phyloP scores from a whole-genome alignment of 2,888 invertebrate genomes.

The Drosophila nigritarsus region DNA sequence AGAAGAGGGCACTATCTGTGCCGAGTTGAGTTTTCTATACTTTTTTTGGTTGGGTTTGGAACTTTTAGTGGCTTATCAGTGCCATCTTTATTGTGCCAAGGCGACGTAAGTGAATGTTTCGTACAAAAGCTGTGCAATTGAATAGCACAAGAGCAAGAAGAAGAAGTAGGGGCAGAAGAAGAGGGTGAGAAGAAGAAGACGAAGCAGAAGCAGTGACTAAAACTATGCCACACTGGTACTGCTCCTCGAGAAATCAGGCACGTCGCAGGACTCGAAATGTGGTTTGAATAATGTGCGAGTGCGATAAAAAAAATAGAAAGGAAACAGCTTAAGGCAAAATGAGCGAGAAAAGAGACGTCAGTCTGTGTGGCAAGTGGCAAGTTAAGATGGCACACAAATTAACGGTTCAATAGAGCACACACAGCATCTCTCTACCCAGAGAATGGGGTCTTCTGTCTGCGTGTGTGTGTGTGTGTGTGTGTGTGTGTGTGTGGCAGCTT shows the following conservation, averaged over 20 bases:
- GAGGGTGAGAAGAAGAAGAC: background rate
- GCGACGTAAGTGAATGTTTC: slow-evolving; percentile 52
- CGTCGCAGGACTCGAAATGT: slow-evolving; percentile 54
- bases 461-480: slow-evolving; percentile 49
- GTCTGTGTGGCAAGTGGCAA: slow-evolving; percentile 54
- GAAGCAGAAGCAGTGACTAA: slow-evolving; percentile 11
- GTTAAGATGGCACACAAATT: slow-evolving; percentile 74
- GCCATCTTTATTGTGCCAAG: slow-evolving; percentile 59
- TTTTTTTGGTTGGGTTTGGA: slow-evolving; percentile 5
- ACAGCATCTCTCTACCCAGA: slow-evolving; percentile 14
- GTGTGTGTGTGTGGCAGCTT: slow-evolving; percentile 40
- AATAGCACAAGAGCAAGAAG: slow-evolving; percentile 29
- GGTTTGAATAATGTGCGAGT: slow-evolving; percentile 48
- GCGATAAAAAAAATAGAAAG: slow-evolving; percentile 17
- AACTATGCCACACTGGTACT: slow-evolving; percentile 41
- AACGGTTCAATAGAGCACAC: slow-evolving; percentile 75
- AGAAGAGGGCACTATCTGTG: slow-evolving; percentile 19
- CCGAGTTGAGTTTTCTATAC: slow-evolving; percentile 1
- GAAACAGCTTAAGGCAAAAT: slow-evolving; percentile 21
- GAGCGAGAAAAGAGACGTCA: slow-evolving; percentile 23
- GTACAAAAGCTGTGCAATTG: slow-evolving; percentile 50
- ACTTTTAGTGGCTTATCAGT: slow-evolving; percentile 47
- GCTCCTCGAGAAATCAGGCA: slow-evolving; percentile 42
- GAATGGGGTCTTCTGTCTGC: slow-evolving; percentile 63
- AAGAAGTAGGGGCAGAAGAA: background rate